Base-by-base conservation (phyloP, 2,888 invertebrate species). In the Nineta flava region DNA sequence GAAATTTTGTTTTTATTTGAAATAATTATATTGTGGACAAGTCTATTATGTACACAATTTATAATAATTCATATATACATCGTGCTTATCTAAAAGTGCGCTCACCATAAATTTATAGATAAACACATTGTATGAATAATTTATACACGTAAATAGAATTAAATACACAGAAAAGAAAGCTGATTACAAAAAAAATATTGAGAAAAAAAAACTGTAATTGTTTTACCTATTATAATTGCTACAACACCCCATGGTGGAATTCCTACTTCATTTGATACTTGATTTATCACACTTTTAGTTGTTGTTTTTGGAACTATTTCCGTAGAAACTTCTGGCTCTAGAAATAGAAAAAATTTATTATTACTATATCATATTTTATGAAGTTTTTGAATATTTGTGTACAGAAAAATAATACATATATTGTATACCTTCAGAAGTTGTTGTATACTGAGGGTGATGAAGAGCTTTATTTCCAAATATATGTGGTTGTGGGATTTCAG, bases 171-270 rank as follows among this genome's bases (percentile, higher is more conserved):
- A 26, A 26, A 26, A 26, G 26, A 26, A 26, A 26, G 26, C 26
- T 26, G 26, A 26, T 26, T 26, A 26, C 26, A 26, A 2, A 26
- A 26, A 2, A 26, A 26, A 26, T 26, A 26, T 5, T 6, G 19
- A 26, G 7, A 26, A 26, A 2, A 26, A 26, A 2, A 26, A 26
- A 26, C 9, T 35, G n/a, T 35, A 32, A 16, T 9, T 32, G 19
- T 57, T 66, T 68, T 69, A 84, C 87, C 84, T 63, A 87, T 84
- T 58, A 87, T 76, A 62, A 91, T 87, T 58, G 87, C 82, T 51
- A 88, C 85, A 52, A 90, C 73, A 54, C 81, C 87, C 87, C 88
- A 90, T 59, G 83, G 76, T 55, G 88, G 86, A 64, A 90, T 77
- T 55, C 87, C 46, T 21, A 35, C 51, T 47, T 38, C 38, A 47